A percentile compares a stretch with the other conserved stretches of the same genome.
These are phyloP conservation scores for Venustaconcha ellipsiformis DNA, from an alignment of 1,140 invertebrate genomes.

Conservation along the genomic window DNA sequence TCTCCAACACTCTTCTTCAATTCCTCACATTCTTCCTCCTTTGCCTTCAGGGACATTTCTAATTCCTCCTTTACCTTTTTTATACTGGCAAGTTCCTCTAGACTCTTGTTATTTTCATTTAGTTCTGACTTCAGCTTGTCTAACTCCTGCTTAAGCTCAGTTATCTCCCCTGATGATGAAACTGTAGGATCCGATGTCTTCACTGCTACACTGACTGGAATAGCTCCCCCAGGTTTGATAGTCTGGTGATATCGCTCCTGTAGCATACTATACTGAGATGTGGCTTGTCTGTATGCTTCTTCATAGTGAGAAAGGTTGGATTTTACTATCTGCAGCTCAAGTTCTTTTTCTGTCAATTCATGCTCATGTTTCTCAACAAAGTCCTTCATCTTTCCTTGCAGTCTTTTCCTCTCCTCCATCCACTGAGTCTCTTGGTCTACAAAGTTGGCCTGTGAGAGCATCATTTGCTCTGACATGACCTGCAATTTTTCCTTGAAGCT, in stretches of 20 bases:
- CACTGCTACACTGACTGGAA: neutral
- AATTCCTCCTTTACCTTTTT: constrained; percentile 36
- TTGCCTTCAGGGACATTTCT: constrained; percentile 24
- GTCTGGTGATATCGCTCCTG: constrained; percentile 57
- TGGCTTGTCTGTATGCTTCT: constrained; percentile 54
- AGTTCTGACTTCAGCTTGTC: constrained; percentile 26
- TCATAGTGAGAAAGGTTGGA: constrained; percentile 53
- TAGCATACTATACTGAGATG: constrained; percentile 51
- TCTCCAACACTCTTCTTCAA: constrained; percentile 23
- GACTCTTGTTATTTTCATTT: constrained; percentile 29
- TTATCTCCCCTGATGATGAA: neutral
- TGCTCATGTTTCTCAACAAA: constrained; percentile 60
- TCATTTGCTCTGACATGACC: constrained; percentile 81
- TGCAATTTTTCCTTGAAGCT: constrained; percentile 61
- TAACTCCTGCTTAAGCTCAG: constrained; percentile 6
- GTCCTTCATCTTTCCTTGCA: constrained; percentile 72
- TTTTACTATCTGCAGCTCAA: constrained; percentile 66
- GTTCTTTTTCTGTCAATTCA: constrained; percentile 71
- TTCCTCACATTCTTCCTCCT: constrained; percentile 34
- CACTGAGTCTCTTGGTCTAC: constrained; percentile 78
- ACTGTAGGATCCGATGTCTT: constrained; percentile 1
- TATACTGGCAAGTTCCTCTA: constrained; percentile 22
- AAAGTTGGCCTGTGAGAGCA: constrained; percentile 84
- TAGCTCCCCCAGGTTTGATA: constrained; percentile 28
- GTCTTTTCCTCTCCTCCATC: constrained; percentile 76